Base-by-base conservation (phyloP, 2,888 invertebrate species). In the Abrostola tripartita region DNA sequence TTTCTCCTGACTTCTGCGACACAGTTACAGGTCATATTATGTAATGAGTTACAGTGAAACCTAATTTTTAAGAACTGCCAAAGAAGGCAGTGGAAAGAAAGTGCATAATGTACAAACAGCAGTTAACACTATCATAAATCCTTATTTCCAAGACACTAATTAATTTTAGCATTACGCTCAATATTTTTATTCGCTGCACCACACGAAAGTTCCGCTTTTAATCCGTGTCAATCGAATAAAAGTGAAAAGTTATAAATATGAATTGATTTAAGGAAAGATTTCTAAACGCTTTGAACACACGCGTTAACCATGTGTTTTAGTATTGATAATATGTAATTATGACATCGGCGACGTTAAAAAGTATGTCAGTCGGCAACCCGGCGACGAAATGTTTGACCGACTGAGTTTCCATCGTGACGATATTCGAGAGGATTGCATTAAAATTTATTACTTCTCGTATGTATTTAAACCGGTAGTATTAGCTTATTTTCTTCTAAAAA, bases 281-380 rank as follows among this genome's bases (percentile, higher is more conserved):
- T 78, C 78, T 79, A 74, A 69, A 67, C 65, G 24, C 59, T 52
- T 62, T 58, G 54, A 71, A 68, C 74, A 63, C 52, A 51, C 56
- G 37, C 51, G 52, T 50, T 61, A 54, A 54, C 67, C 75, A 69
- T 74, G 63, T 79, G 79, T 79, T 81, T 79, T 69, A 62, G 74
- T 79, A 76, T 78, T 76, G 69, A 85, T 85, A 79, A 78, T 78
- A 75, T 79, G 75, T 83, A 77, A 81, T 90, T 90, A 90, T 89
- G 91, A 89, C 87, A 88, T 86, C 82, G 74, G 81, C 74, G 72
- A 62, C 76, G 79, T 73, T 72, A 78, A 85, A 90, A 92, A 91
- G 89, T 93, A 83, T 92, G 93, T 92, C 92, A 93, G 85, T 79
- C 80, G 86, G 85, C 82, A 84, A 88, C 81, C 82, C 59, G 52